Conservation (phyloP, 2,797 vertebrate genomes). For the Typhlichthys subterraneus region DNA sequence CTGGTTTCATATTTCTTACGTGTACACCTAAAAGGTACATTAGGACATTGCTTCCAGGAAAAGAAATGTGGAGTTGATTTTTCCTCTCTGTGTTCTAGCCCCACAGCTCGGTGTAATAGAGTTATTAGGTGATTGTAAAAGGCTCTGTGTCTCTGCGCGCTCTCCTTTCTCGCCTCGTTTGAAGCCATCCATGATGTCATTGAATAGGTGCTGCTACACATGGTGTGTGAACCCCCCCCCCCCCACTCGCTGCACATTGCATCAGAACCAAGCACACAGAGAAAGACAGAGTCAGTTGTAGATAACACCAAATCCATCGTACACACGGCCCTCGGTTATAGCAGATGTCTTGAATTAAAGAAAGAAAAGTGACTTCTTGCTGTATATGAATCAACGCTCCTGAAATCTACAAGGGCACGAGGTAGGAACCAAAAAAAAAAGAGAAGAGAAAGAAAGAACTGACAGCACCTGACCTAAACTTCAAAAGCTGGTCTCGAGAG, state of each 20-base stretch:
- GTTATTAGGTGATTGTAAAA: constrained; percentile 87
- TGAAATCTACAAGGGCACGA: constrained; percentile 54
- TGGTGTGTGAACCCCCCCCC: constrained; percentile 55
- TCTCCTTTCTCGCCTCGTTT: constrained; percentile 73
- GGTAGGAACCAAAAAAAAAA: constrained; percentile 42
- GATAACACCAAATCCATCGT: constrained; percentile 75
- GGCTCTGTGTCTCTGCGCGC: constrained; percentile 73
- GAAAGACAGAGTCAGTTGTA: constrained; percentile 72
- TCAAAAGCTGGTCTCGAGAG: constrained; percentile 74
- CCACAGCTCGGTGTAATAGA: constrained; percentile 80
- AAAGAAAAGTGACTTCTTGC: constrained; percentile 41
- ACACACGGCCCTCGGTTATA: constrained; percentile 62
- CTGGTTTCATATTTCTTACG: constrained; percentile 82
- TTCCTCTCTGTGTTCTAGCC: constrained; percentile 72
- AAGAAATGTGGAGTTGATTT: constrained; percentile 54
- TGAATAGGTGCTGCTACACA: constrained; percentile 81
- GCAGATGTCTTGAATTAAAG: constrained; percentile 74
- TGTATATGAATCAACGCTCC: constrained; percentile 64
- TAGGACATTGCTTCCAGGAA: constrained; percentile 83
- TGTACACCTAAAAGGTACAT: constrained; percentile 83
- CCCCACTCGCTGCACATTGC: constrained; percentile 59
- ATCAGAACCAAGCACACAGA: constrained; percentile 65
- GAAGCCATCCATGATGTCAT: constrained; percentile 81
- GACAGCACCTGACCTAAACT: constrained; percentile 78
- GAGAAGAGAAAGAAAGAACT: constrained; percentile 21